These are phyloP conservation scores for Saccostrea cuccullata DNA, from an alignment of 1,140 invertebrate genomes.

Conservation along the genomic window DNA sequence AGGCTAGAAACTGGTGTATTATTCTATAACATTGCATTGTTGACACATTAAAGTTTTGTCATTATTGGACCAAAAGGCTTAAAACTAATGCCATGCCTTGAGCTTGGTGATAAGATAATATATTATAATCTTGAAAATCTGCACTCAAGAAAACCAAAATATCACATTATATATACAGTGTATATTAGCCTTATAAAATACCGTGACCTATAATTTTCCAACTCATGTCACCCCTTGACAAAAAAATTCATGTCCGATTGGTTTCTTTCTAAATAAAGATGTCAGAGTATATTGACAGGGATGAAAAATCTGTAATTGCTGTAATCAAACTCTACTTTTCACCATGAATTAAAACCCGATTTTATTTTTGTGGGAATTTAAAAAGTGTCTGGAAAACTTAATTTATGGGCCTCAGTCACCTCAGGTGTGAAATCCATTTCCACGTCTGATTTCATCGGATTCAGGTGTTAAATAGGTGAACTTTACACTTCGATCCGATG, in stretches of 20 bases:
- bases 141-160: background rate
- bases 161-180: background rate
- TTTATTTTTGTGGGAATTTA: background rate
- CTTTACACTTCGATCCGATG: background rate
- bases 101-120: constrained; percentile 26
- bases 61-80: background rate
- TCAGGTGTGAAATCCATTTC: constrained; percentile 27
- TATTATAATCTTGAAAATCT: background rate
- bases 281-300: background rate
- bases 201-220: background rate
- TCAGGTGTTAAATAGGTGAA: background rate
- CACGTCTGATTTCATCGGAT: background rate
- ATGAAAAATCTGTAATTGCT: background rate
- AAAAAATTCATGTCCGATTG: background rate
- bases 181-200: background rate
- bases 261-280: constrained; percentile 27
- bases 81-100: background rate
- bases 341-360: constrained; percentile 4
- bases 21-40: background rate
- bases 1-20: background rate
- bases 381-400: background rate
- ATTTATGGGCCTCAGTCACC: background rate
- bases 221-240: background rate
- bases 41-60: background rate
- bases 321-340: constrained; percentile 15